Base-by-base conservation (phyloP, 2,113 vertebrate genomes). In the Diadophis punctatus region DNA sequence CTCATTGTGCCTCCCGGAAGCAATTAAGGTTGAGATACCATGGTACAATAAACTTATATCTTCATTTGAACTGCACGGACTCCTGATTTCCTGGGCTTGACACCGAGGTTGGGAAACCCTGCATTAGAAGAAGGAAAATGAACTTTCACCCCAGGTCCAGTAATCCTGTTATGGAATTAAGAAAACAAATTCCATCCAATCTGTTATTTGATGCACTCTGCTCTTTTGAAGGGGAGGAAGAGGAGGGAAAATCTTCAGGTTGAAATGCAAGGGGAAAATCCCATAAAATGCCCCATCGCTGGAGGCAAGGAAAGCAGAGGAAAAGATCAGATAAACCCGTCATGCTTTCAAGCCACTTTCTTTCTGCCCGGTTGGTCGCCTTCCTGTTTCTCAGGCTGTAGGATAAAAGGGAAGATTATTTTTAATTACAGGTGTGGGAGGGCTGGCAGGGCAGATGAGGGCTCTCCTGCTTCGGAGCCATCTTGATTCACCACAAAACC, bases 391-490 rank as follows among this genome's bases (percentile, higher is more conserved):
- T 97, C 96, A 97, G 96, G 96, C 94, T 95, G 94, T 93, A 86
- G 96, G 96, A 97, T 96, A 95, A 97, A 97, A 96, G 96, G 96
- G 95, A 96, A 97, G 97, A 97, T 97, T 96, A 97, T 95, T 97
- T 97, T 97, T 97, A 97, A 97, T 97, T 97, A 96, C 96, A 96
- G 96, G 96, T 97, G 96, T 97, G 97, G 96, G 97, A 68, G 11
- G 96, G 95, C 97, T 97, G 96, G 96, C 96, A 96, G 93, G 96
- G 90, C 95, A 96, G 96, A 96, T 95, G 95, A 97, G 94, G 92
- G 93, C 93, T 96, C 96, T 96, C 92, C 2, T 92, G 95, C 96
- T 95, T 96, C 94, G 91, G 96, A 96, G 23, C 92, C 93, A 74
- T 74, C 93, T 93, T 96, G 95, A 96, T 95, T 97, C 95, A 95